phyloP scores from a whole-genome alignment of 2,113 vertebrate species.

The Propithecus coquereli region DNA sequence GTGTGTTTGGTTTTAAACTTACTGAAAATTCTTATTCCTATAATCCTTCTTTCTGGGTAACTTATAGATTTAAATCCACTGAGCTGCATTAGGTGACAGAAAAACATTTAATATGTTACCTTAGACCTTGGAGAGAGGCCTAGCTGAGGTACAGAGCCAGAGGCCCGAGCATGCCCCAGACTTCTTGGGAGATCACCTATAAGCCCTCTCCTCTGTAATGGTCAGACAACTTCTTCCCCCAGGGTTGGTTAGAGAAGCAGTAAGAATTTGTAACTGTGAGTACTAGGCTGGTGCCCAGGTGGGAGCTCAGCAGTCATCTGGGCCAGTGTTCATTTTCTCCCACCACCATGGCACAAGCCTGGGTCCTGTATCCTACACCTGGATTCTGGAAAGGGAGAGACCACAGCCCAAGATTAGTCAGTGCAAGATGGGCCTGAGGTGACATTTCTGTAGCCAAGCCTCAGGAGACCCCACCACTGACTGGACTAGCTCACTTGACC shows the following conservation, averaged over 20 bases:
- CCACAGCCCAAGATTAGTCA: neutral
- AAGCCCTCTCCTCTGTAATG: slow-evolving; percentile 7
- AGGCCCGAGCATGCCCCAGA: neutral
- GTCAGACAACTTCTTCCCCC: neutral
- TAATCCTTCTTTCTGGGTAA: slow-evolving; percentile 22
- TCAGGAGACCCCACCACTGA: neutral
- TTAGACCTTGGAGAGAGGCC: slow-evolving; percentile 9
- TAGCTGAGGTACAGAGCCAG: neutral
- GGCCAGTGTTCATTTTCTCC: neutral
- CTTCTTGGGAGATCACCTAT: slow-evolving; percentile 6
- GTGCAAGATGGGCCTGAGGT: neutral
- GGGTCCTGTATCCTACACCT: neutral
- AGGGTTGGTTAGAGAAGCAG: neutral
- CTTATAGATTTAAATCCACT: slow-evolving; percentile 30
- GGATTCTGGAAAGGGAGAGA: neutral
- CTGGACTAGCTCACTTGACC: neutral
- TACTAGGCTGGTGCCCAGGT: neutral
- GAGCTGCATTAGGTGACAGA: slow-evolving; percentile 21
- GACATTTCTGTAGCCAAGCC: neutral
- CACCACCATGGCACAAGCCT: neutral
- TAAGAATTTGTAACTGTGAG: neutral
- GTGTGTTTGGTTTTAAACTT: slow-evolving; percentile 64
- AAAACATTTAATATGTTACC: slow-evolving; percentile 50
- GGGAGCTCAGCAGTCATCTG: neutral
- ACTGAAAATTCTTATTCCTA: slow-evolving; percentile 30